Evolutionary conservation across 1,140 invertebrate genomes (phyloP).

Genomic region (Ylistrum balloti): DNA sequence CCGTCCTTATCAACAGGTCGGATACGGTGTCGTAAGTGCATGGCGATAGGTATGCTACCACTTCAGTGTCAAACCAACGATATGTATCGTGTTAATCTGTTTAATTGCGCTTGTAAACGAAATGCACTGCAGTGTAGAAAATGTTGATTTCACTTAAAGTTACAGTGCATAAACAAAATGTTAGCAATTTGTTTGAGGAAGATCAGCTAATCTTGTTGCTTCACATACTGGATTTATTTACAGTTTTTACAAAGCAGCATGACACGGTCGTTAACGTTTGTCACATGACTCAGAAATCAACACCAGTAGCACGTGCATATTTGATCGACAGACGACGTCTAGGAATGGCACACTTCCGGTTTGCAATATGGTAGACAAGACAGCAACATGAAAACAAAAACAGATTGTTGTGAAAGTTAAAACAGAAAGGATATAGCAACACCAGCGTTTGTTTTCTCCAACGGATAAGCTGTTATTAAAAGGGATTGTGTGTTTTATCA

Average conservation of each 20-base stretch:
- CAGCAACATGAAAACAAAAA: not conserved
- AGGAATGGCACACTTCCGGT: constrained; percentile 2
- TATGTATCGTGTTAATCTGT: not conserved
- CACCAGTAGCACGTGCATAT: not conserved
- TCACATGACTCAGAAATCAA: constrained; percentile 13
- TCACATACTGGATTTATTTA: not conserved
- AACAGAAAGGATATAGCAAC: not conserved
- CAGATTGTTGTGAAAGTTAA: constrained; percentile 14
- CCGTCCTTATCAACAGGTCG: not conserved
- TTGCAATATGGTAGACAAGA: not conserved
- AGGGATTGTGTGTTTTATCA: constrained; percentile 4
- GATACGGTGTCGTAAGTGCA: not conserved
- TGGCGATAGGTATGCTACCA: not conserved
- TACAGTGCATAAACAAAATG: not conserved
- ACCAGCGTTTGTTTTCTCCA: not conserved
- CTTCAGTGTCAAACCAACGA: not conserved
- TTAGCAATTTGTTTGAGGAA: not conserved
- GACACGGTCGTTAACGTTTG: not conserved
- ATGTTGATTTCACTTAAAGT: not conserved
- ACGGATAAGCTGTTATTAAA: not conserved
- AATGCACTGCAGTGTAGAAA: not conserved
- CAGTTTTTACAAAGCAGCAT: not conserved
- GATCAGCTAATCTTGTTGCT: not conserved
- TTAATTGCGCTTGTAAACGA: not conserved
- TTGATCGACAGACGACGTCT: not conserved